These are phyloP conservation scores for Balanococcus diminutus DNA, from an alignment of 2,888 invertebrate species.

Conservation along the genomic window DNA sequence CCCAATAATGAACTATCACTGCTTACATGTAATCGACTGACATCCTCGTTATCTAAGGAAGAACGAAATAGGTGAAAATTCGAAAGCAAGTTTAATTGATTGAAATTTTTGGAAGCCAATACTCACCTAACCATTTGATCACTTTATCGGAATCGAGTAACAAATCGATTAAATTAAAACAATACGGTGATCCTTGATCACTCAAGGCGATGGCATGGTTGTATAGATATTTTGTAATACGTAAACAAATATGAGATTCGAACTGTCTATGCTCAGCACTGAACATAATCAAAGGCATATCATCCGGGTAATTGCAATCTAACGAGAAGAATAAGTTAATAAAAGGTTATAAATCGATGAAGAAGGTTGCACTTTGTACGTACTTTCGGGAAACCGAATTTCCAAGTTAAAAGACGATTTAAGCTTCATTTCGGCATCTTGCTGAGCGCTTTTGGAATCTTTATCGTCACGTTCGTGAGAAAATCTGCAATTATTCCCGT, in stretches of 20 bases:
- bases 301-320: slow-evolving; percentile 46
- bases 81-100: background rate
- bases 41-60: background rate
- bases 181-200: background rate
- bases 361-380: background rate
- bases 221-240: slow-evolving; percentile 1
- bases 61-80: background rate
- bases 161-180: slow-evolving; percentile 31
- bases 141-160: slow-evolving; percentile 31
- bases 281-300: slow-evolving; percentile 42
- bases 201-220: background rate
- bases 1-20: background rate
- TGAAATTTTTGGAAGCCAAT: too few species aligned
- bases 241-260: slow-evolving; percentile 37
- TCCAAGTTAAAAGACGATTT: slow-evolving; percentile 43
- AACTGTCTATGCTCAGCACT: slow-evolving; percentile 40
- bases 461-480: slow-evolving; percentile 66
- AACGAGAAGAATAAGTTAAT: background rate
- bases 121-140: slow-evolving; percentile 41
- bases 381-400: slow-evolving; percentile 43
- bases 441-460: background rate
- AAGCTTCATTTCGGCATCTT: slow-evolving; percentile 11
- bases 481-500: slow-evolving; percentile 76
- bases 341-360: background rate
- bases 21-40: background rate